Evolutionary conservation across 2,888 invertebrate genomes (phyloP), one percentile per base, ranked within the genome.

Genomic region (Noctua fimbriata): DNA sequence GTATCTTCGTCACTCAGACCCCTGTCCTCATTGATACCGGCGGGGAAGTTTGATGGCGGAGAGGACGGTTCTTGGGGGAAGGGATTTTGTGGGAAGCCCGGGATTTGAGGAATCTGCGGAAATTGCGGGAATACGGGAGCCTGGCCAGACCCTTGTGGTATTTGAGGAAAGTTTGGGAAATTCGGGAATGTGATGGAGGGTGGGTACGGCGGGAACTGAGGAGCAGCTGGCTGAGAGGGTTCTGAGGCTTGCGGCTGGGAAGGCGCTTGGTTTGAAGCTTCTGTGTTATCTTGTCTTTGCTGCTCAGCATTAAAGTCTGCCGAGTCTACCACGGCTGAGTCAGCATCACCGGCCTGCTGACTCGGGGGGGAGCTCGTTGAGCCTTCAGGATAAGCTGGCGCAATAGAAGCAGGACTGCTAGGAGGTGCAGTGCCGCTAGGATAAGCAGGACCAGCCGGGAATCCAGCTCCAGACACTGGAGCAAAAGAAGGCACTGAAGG

Each of bases 1-100:
- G 96, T 95, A 76, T 97, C 97, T 92, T 96, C 96, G 49, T 96
- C 96, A 79, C 94, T 96, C 5, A 96, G 76, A 32, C 94, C 93
- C 85, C 92, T 91, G 80, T 94, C 93, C n/a, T 90, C 91, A 63
- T 89, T 92, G 47, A 82, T 86, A 4, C 90, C 90, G 24, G 92
- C 92, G 3, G 95, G 95, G 79, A 93, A 94, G 58, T 89, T 91
- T 12, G 93, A 74, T 10, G 95, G 93, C 5, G 95, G 93, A 12
- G 93, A 85, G 1, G 92, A 89, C 1, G 93, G 93, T 2, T 82
- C 83, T 78, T 92, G 92, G 44, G 91, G 88, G 47, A 88, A 83
- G 44, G 85, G 81, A 44, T 83, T 89, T 24, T 88, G 83, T 3
- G 94, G 93, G 52, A 87, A 88, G 28, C 93, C 92, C 3, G 93